Conservation (phyloP, 1,140 invertebrate genomes). For the Acromyrmex charruanus region DNA sequence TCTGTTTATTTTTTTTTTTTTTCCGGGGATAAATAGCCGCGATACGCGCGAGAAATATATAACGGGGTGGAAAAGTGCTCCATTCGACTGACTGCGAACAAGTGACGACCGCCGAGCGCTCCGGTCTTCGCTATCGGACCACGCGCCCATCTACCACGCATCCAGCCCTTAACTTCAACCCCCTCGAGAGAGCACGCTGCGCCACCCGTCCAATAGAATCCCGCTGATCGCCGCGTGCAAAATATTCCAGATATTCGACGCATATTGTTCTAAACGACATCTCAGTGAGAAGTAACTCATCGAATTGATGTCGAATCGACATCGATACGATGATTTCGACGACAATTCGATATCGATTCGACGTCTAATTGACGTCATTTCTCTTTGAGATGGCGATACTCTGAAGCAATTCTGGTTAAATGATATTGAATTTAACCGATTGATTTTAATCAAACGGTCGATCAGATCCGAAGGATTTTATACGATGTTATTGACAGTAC, state of each 20-base stretch:
- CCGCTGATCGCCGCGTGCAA: background rate
- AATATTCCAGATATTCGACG: slow-evolving; percentile 36
- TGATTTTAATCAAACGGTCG: slow-evolving; percentile 7
- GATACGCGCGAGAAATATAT: background rate
- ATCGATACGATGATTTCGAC: too few relatives aligned
- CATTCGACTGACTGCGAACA: slow-evolving; percentile 68
- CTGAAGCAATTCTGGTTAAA: background rate
- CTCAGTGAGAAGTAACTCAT: too few relatives aligned
- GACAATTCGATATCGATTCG: too few relatives aligned
- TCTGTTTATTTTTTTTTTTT: background rate
- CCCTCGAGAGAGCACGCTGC: slow-evolving; percentile 1
- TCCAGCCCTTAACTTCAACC: slow-evolving; percentile 70
- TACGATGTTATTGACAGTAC: background rate
- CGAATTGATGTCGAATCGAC: too few relatives aligned
- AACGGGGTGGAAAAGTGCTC: slow-evolving; percentile 47
- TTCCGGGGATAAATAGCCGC: background rate
- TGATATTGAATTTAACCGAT: background rate
- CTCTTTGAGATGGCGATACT: background rate
- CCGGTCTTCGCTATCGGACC: slow-evolving; percentile 60
- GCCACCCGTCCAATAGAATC: slow-evolving; percentile 51
- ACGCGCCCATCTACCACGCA: slow-evolving; percentile 74
- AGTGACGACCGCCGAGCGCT: slow-evolving; percentile 68
- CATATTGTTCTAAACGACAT: slow-evolving; percentile 22
- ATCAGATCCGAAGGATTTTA: slow-evolving; percentile 6
- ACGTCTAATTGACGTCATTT: too few relatives aligned